Conservation (phyloP, 2,888 invertebrate genomes). For the Pseudococcus jackbeardsleyi region DNA sequence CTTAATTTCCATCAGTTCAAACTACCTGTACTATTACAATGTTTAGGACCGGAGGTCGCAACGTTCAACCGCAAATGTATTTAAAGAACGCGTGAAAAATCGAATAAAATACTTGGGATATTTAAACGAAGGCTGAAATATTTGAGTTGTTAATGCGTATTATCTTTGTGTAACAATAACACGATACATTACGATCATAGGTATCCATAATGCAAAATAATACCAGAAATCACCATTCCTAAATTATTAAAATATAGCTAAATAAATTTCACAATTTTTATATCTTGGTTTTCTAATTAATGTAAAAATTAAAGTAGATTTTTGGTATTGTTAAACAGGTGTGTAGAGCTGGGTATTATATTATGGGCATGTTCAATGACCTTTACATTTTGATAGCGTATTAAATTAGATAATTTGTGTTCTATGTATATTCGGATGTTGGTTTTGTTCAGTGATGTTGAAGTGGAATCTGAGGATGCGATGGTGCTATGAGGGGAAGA, state of each 20-base stretch:
- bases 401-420: not conserved
- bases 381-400: not conserved
- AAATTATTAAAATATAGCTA: not conserved
- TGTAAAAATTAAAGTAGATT: not conserved
- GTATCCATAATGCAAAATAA: not conserved
- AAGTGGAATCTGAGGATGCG: no score
- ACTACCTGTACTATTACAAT: not conserved
- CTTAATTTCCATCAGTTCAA: constrained; percentile 13
- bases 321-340: not conserved
- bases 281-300: not conserved
- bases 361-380: not conserved
- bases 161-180: constrained; percentile 15
- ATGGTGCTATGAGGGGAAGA: no score
- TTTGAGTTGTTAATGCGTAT: constrained; percentile 23
- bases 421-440: not conserved
- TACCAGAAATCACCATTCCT: not conserved
- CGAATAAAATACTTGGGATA: constrained; percentile 27
- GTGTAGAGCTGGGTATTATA: not conserved
- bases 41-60: not conserved
- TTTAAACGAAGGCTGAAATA: constrained; percentile 48
- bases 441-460: no score
- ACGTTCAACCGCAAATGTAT: constrained; percentile 42
- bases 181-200: not conserved
- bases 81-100: constrained; percentile 60
- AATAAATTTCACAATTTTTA: not conserved